A percentile compares a stretch with the other conserved stretches of the same genome.
Conservation (phyloP, 1,140 invertebrate genomes). For the Brachionus paranguensis region DNA sequence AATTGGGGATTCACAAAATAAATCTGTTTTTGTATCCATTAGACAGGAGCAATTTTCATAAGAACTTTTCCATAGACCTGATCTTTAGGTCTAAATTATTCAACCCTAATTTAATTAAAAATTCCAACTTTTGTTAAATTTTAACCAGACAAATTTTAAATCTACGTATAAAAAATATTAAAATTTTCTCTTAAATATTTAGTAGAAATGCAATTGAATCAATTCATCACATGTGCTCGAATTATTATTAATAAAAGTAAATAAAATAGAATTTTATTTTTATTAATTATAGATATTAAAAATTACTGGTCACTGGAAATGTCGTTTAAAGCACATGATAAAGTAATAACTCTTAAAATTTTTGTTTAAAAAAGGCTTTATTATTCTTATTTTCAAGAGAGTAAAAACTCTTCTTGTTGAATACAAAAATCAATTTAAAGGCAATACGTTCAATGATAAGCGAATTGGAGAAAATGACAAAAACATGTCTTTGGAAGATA, state of each 20-base stretch:
- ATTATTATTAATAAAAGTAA: background rate
- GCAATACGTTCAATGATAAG: slow-evolving; percentile 75
- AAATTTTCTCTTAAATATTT: background rate
- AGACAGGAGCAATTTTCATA: no score
- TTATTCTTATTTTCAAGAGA: slow-evolving; percentile 56
- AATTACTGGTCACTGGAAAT: background rate
- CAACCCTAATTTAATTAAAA: no score
- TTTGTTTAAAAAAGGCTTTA: background rate
- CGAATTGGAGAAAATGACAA: slow-evolving; percentile 75
- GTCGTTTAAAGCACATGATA: slow-evolving; percentile 38
- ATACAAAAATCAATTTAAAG: slow-evolving; percentile 69
- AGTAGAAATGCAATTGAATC: background rate
- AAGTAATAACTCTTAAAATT: background rate
- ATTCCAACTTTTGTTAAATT: background rate
- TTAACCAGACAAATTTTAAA: background rate
- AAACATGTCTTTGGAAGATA: slow-evolving; percentile 69
- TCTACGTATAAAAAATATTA: background rate
- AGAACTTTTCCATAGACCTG: no score
- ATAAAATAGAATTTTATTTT: background rate
- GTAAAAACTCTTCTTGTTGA: slow-evolving; percentile 78
- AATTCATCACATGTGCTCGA: background rate
- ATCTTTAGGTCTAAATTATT: no score
- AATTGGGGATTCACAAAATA: no score
- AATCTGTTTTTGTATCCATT: no score
- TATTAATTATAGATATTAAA: background rate